Conservation (phyloP, 2,797 vertebrate species). For the Pempheris klunzingeri region DNA sequence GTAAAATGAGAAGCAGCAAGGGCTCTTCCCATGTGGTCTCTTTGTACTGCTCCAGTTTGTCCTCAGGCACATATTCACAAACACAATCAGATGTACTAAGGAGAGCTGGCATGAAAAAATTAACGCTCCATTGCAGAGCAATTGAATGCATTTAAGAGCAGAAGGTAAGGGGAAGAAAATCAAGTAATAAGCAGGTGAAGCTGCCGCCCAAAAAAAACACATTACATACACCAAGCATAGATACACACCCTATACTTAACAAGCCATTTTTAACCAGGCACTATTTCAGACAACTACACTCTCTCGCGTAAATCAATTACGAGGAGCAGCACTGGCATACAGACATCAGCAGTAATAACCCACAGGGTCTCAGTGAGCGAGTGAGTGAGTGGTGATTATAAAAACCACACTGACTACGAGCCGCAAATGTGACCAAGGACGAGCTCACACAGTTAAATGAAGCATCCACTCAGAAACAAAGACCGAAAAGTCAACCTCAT, state of each 20-base stretch:
- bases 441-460: slow-evolving; percentile 44
- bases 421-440: slow-evolving; percentile 50
- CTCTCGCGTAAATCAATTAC: slow-evolving; percentile 74
- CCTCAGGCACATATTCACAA: slow-evolving; percentile 59
- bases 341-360: slow-evolving; percentile 69
- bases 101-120: slow-evolving; percentile 53
- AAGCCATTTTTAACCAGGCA: slow-evolving; percentile 58
- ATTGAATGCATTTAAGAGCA: slow-evolving; percentile 38
- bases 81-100: slow-evolving; percentile 48
- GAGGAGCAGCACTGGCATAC: slow-evolving; percentile 53
- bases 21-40: slow-evolving; percentile 56
- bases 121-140: slow-evolving; percentile 46
- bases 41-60: slow-evolving; percentile 63
- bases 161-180: slow-evolving; percentile 29
- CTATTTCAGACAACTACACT: slow-evolving; percentile 69
- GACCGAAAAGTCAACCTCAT: slow-evolving; percentile 39
- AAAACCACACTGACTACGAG: slow-evolving; percentile 48
- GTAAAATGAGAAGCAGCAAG: slow-evolving; percentile 53
- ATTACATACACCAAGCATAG: slow-evolving; percentile 40
- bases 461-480: slow-evolving; percentile 45
- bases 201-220: neutral
- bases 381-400: slow-evolving; percentile 67
- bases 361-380: slow-evolving; percentile 51
- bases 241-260: slow-evolving; percentile 66
- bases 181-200: slow-evolving; percentile 7